Conservation (phyloP, 2,113 vertebrate genomes). For the Oncorhynchus gorbuscha region DNA sequence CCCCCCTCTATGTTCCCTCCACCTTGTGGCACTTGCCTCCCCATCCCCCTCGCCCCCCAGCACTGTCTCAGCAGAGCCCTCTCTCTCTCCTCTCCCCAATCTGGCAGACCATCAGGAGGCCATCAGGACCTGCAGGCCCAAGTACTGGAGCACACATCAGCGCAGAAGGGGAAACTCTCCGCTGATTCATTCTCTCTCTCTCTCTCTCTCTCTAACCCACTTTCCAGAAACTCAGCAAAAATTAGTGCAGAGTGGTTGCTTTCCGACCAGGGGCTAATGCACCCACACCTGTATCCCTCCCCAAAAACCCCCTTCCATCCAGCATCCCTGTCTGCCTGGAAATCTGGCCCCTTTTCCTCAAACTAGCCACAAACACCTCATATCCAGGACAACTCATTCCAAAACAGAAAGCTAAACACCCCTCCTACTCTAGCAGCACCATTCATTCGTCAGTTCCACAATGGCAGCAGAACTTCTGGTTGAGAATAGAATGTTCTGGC, state of each 20-base stretch:
- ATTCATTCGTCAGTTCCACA: slow-evolving; percentile 25
- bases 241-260: slow-evolving; percentile 34
- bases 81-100: background rate
- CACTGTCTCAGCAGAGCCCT: slow-evolving; percentile 47
- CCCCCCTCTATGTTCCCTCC: background rate
- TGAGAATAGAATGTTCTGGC: slow-evolving; percentile 46
- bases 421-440: slow-evolving; percentile 19
- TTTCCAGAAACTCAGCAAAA: slow-evolving; percentile 69
- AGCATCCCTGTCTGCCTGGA: slow-evolving; percentile 16
- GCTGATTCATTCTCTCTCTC: slow-evolving; percentile 35
- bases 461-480: slow-evolving; percentile 31
- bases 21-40: background rate
- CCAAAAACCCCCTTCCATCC: background rate
- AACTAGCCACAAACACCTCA: slow-evolving; percentile 43
- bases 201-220: slow-evolving; percentile 30
- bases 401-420: slow-evolving; percentile 30
- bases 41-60: background rate
- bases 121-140: slow-evolving; percentile 37
- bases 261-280: slow-evolving; percentile 15
- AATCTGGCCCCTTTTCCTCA: slow-evolving; percentile 13
- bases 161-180: slow-evolving; percentile 43
- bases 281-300: slow-evolving; percentile 47
- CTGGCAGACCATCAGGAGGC: slow-evolving; percentile 23
- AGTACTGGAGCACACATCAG: slow-evolving; percentile 42
- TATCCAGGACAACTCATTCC: slow-evolving; percentile 31